phyloP scores from a whole-genome alignment of 2,113 vertebrate species.

The Stercorarius parasiticus region DNA sequence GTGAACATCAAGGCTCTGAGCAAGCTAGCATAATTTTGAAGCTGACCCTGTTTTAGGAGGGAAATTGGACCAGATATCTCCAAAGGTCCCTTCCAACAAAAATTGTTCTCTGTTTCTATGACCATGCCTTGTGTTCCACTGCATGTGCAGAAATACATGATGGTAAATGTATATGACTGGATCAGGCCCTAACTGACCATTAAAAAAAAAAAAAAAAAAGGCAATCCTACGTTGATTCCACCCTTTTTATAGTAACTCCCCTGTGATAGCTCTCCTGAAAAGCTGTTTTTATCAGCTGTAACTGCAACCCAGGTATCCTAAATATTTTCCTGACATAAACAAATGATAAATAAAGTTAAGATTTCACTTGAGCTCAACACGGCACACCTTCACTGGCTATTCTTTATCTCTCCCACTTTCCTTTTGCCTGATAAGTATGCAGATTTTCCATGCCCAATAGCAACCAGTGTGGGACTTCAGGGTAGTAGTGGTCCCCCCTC shows the following conservation, averaged over 20 bases:
- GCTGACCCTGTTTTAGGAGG: not conserved
- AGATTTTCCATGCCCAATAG: not conserved
- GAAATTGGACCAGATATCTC: not conserved
- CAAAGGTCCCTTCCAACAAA: not conserved
- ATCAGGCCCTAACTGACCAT: not conserved
- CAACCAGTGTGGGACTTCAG: not conserved
- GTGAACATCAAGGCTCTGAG: not conserved
- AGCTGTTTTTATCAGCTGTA: not conserved
- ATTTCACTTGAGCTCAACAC: not conserved
- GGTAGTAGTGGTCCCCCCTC: accelerated
- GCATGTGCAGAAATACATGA: not conserved
- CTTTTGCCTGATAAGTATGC: not conserved
- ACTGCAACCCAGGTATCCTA: not conserved
- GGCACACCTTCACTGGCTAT: not conserved
- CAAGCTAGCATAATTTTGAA: not conserved
- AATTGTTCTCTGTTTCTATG: not conserved
- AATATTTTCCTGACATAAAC: not conserved
- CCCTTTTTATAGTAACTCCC: not conserved
- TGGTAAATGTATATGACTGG: not conserved
- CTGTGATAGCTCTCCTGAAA: not conserved
- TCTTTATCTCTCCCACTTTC: not conserved
- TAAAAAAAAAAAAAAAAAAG: not conserved
- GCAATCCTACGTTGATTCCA: not conserved
- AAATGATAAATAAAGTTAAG: not conserved
- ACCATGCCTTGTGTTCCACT: not conserved